A percentile compares a stretch with the other conserved stretches of the same genome.
Conservation (phyloP, 2,797 vertebrate species). For the Danio aesculapii region DNA sequence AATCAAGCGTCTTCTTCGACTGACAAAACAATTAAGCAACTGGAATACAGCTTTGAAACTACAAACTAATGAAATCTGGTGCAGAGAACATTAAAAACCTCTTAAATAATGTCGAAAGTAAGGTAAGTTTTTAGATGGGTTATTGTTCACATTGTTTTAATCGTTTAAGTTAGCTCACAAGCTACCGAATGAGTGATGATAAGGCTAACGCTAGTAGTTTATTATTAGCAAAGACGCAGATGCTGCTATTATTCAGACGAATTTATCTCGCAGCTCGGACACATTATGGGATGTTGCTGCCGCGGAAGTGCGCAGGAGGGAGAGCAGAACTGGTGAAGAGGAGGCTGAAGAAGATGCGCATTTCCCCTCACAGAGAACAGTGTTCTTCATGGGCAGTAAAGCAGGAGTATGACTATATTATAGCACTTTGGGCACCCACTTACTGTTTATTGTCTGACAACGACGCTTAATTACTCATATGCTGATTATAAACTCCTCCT, state of each 20-base stretch:
- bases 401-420: conserved; percentile 79
- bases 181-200: neutral
- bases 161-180: neutral
- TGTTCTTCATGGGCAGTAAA: conserved; percentile 93
- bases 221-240: conserved; percentile 19
- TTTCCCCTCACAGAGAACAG: conserved; percentile 82
- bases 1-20: conserved; percentile 14
- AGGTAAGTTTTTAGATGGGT: conserved; percentile 64
- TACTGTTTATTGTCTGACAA: no score
- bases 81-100: neutral
- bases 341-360: conserved; percentile 61
- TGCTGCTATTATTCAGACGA: neutral
- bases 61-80: no score
- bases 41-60: neutral
- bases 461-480: no score
- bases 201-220: neutral
- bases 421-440: neutral
- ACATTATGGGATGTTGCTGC: conserved; percentile 93
- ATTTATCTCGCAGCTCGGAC: conserved; percentile 78
- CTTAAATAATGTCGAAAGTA: conserved; percentile 73
- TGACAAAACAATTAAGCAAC: neutral
- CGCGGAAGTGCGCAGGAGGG: conserved; percentile 80
- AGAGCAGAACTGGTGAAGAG: conserved; percentile 65
- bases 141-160: neutral
- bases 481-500: no score